phyloP scores from a whole-genome alignment of 2,888 invertebrate genomes.

The Cyrtodaria siliqua region DNA sequence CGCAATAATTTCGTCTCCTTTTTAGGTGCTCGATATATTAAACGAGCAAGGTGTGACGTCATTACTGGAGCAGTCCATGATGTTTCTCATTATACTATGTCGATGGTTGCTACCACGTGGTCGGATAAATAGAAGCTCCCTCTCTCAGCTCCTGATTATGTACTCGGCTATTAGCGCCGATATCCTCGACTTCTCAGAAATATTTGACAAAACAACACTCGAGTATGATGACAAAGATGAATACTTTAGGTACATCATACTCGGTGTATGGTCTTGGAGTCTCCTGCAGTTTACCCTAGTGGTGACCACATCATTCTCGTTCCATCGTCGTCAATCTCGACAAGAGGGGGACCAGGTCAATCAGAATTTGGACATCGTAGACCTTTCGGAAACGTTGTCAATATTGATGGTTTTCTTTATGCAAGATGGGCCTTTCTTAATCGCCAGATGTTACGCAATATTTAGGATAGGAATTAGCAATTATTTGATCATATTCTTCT shows the following conservation, averaged over 20 bases:
- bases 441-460: constrained; percentile 41
- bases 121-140: constrained; percentile 50
- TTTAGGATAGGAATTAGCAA: constrained; percentile 25
- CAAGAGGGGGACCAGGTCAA: neutral
- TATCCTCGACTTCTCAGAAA: constrained; percentile 61
- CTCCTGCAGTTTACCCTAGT: constrained; percentile 59
- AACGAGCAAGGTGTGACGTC: no score
- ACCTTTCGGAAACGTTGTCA: constrained; percentile 48
- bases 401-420: constrained; percentile 63
- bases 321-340: constrained; percentile 17
- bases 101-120: constrained; percentile 62
- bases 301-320: constrained; percentile 48
- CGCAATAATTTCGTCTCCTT: no score
- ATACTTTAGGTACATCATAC: constrained; percentile 24
- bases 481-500: constrained; percentile 57
- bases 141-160: constrained; percentile 61
- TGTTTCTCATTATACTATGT: constrained; percentile 56
- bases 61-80: constrained; percentile 55
- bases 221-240: neutral
- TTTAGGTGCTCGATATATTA: no score
- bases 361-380: constrained; percentile 16
- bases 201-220: constrained; percentile 34
- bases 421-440: constrained; percentile 62
- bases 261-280: constrained; percentile 58
- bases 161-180: constrained; percentile 61